These are phyloP conservation scores for Thysanoteuthis rhombus DNA, from an alignment of 2,888 invertebrate genomes.

Conservation along the genomic window DNA sequence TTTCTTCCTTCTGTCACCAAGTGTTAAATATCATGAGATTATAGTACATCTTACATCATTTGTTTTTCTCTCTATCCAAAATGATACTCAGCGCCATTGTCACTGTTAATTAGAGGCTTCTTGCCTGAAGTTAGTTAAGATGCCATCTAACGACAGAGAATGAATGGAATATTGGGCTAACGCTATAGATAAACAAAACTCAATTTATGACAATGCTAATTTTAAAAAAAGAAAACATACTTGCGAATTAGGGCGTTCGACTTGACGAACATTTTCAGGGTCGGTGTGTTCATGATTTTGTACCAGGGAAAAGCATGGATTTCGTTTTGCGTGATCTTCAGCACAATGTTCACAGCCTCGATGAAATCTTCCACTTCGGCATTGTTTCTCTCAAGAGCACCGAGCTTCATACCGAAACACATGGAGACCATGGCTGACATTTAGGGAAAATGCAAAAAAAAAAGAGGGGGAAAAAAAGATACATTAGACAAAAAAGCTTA, in stretches of 20 bases:
- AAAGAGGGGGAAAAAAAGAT: neutral
- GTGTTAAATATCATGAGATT: too few relatives aligned
- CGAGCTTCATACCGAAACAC: constrained; percentile 64
- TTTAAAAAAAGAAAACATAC: constrained; percentile 37
- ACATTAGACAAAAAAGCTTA: too few relatives aligned
- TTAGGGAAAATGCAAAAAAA: neutral
- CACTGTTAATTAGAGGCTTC: too few relatives aligned
- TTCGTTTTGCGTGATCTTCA: constrained; percentile 60
- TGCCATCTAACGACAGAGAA: too few relatives aligned
- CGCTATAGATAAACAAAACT: too few relatives aligned
- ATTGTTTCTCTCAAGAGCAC: constrained; percentile 50
- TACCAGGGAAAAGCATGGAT: constrained; percentile 60
- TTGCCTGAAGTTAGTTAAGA: too few relatives aligned
- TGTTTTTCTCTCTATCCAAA: too few relatives aligned
- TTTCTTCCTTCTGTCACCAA: too few relatives aligned
- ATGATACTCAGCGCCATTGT: too few relatives aligned
- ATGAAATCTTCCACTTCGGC: constrained; percentile 54
- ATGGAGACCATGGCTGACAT: constrained; percentile 60
- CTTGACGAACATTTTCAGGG: constrained; percentile 46
- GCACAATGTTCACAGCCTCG: constrained; percentile 54
- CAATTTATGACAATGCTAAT: too few relatives aligned
- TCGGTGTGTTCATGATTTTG: constrained; percentile 48
- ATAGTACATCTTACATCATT: too few relatives aligned
- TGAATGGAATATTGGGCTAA: too few relatives aligned
- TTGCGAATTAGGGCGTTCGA: constrained; percentile 42